A percentile compares a stretch with the other conserved stretches of the same genome.
phyloP scores from a whole-genome alignment of 1,140 invertebrate genomes.

The Ceratina japonica region DNA sequence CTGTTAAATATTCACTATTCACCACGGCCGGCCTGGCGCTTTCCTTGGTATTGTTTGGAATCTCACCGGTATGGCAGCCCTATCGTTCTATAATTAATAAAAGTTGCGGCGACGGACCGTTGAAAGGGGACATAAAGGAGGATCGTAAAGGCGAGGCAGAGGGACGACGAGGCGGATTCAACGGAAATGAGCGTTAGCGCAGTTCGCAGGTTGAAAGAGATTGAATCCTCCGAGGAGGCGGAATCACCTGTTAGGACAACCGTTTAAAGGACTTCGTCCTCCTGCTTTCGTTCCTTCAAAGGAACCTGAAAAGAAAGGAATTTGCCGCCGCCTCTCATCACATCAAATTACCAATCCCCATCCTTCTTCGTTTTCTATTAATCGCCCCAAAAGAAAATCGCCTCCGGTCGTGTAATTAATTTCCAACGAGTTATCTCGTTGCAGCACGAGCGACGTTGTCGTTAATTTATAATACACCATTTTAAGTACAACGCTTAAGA shows the following conservation, averaged over 20 bases:
- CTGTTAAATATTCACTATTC: slow-evolving; percentile 58
- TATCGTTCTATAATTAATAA: slow-evolving; percentile 61
- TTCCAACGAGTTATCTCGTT: slow-evolving; percentile 24
- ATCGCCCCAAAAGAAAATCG: slow-evolving; percentile 42
- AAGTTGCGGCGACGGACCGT: slow-evolving; percentile 25
- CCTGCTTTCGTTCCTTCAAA: slow-evolving; percentile 43
- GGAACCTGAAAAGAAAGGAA: slow-evolving; percentile 55
- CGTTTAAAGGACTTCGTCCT: slow-evolving; percentile 52
- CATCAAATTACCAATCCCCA: slow-evolving; percentile 58
- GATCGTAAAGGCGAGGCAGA: slow-evolving; percentile 8
- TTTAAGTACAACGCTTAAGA: no score
- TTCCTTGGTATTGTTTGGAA: slow-evolving; percentile 48
- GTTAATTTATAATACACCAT: slow-evolving; percentile 30
- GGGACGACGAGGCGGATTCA: slow-evolving; percentile 1
- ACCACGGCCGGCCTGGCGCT: slow-evolving; percentile 34
- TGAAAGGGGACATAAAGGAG: slow-evolving; percentile 13
- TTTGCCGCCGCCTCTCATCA: slow-evolving; percentile 33
- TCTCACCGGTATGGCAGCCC: not conserved
- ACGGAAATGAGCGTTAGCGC: slow-evolving; percentile 62
- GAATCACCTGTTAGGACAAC: slow-evolving; percentile 59
- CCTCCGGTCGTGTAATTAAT: slow-evolving; percentile 54
- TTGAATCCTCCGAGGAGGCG: slow-evolving; percentile 57
- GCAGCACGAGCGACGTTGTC: slow-evolving; percentile 33
- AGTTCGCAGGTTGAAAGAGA: slow-evolving; percentile 53
- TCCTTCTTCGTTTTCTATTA: slow-evolving; percentile 32